phyloP scores from a whole-genome alignment of 2,888 invertebrate species.

The Agonopterix alstromeriana region DNA sequence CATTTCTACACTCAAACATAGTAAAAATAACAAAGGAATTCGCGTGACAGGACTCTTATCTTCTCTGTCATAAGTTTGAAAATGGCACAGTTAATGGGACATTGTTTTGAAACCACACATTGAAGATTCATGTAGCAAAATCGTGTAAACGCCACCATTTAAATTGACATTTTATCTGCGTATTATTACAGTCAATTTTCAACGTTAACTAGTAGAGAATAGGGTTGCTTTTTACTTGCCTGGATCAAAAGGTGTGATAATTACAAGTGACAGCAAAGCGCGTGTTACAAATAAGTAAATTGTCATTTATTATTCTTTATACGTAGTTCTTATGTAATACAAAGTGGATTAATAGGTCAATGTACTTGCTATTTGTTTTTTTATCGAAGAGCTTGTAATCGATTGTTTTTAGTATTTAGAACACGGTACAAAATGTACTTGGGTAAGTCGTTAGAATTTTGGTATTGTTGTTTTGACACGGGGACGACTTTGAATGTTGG shows the following conservation, averaged over 20 bases:
- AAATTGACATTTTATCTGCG: background rate
- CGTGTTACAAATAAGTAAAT: constrained; percentile 5
- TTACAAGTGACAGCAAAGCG: constrained; percentile 1
- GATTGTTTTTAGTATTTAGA: background rate
- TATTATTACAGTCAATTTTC: background rate
- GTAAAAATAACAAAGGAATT: background rate
- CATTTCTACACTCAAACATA: background rate
- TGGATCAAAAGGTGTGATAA: background rate
- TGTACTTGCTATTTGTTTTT: constrained; percentile 30
- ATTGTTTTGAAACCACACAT: background rate
- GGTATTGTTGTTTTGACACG: no score
- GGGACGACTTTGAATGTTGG: no score
- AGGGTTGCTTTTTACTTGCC: background rate
- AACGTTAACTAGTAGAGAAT: background rate
- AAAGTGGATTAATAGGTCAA: constrained; percentile 60
- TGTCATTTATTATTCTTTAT: constrained; percentile 31
- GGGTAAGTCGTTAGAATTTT: no score
- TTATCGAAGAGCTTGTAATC: constrained; percentile 1
- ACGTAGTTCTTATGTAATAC: constrained; percentile 42
- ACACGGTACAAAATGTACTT: background rate
- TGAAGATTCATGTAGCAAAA: background rate
- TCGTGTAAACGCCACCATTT: background rate
- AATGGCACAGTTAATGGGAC: no score
- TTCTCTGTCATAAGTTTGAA: background rate
- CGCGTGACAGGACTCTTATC: background rate